These are phyloP conservation scores for Pogonognathellus flavescens DNA, from an alignment of 1,140 invertebrate species.

Conservation along the genomic window DNA sequence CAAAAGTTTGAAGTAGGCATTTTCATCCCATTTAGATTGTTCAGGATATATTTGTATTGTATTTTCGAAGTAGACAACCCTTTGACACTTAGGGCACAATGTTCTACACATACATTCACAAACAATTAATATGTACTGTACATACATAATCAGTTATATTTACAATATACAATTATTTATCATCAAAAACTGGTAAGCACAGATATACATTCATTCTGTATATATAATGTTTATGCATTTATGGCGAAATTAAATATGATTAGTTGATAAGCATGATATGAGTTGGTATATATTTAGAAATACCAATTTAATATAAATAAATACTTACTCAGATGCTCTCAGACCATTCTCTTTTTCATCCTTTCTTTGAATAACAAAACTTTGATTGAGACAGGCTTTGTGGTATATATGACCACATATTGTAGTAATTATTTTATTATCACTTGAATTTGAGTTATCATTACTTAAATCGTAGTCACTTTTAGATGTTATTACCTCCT, in stretches of 20 bases:
- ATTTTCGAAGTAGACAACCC: not conserved
- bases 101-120: not conserved
- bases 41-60: slow-evolving; percentile 18
- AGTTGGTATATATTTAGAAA: no score
- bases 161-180: no score
- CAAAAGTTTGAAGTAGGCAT: not conserved
- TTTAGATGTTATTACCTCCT: not conserved
- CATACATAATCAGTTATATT: no score
- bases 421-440: not conserved
- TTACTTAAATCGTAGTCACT: not conserved
- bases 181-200: no score
- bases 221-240: no score
- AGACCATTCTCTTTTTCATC: slow-evolving; percentile 9
- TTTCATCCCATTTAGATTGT: not conserved
- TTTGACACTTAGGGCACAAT: not conserved
- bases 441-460: not conserved
- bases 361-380: not conserved
- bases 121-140: not conserved
- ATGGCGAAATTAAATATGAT: no score
- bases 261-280: no score
- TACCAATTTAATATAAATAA: no score
- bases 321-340: not conserved
- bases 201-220: no score
- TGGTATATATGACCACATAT: slow-evolving; percentile 14
- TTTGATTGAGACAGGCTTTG: not conserved